Base-by-base conservation (phyloP, 1,140 invertebrate species). In the Papilio machaon region DNA sequence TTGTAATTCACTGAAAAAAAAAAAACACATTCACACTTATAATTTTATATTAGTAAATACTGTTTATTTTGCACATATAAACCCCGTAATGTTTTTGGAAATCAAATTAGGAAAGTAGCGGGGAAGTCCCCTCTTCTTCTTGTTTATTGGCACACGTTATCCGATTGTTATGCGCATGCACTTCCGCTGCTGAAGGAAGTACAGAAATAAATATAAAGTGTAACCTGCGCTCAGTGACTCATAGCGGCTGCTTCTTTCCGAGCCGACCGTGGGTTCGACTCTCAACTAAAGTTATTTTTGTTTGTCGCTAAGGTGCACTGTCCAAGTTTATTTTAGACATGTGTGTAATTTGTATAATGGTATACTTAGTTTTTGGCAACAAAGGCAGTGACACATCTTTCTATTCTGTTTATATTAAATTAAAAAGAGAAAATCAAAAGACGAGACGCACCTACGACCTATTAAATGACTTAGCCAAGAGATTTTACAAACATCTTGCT, bases 161-260 rank as follows among this genome's bases (percentile, higher is more conserved):
- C 38, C 2, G 70, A 46, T 73, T 73, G 15, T 73, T 19, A 73
- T 4, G 70, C 67, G 38, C n/a, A 19, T 46, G 70, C 35, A 73
- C n/a, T 73, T 73, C 70, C 70, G 70, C 46, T 43, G 23, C 23
- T 43, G 30, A 13, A 17, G 70, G 70, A 73, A 73, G 70, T 73
- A 30, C 43, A 43, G 60, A 19, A 43, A 73, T 73, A 73, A 73
- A 73, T 64, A 19, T 1, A 30, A 23, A 30, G 17, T 13, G 43
- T 38, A 4, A 17, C 17, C 43, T 10, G 38, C 15, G 38, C 17
- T 46, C 70, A 46, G 70, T 46, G 70, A 38, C 11, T 73, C 70
- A 46, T 43, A 6, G 9, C 54, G 2, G 23, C 60, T 30, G 60
- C 9, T 5, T 30, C 60, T 35, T 23, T 23, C 10, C 10, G 23